These are phyloP conservation scores for Dendrolimus punctatus DNA, from an alignment of 1,140 invertebrate species.

Conservation along the genomic window DNA sequence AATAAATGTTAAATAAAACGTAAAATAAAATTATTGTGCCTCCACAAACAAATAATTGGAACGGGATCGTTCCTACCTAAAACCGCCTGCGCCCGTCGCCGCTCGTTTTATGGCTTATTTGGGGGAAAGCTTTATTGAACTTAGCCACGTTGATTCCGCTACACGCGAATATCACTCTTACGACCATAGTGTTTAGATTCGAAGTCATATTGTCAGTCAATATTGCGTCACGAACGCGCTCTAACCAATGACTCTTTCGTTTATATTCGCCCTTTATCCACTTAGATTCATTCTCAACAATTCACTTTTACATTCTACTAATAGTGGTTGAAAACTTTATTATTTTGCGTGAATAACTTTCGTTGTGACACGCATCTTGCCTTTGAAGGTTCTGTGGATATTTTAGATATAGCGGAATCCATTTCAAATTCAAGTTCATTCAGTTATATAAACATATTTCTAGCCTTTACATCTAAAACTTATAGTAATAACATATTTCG, in stretches of 20 bases:
- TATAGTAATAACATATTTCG: too few relatives aligned
- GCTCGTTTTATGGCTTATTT: constrained; percentile 69
- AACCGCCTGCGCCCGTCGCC: constrained; percentile 47
- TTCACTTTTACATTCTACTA: constrained; percentile 68
- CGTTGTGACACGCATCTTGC: not conserved
- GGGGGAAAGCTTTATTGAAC: constrained; percentile 69
- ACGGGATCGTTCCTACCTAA: constrained; percentile 39
- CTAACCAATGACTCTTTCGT: constrained; percentile 66
- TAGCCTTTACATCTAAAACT: too few relatives aligned
- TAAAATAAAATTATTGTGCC: constrained; percentile 69
- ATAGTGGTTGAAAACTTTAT: constrained; percentile 46
- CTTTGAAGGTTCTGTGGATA: too few relatives aligned
- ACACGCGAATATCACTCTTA: constrained; percentile 37
- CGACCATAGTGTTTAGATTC: constrained; percentile 11
- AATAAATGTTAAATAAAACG: constrained; percentile 72
- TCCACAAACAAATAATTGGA: constrained; percentile 71
- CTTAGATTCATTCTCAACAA: constrained; percentile 68
- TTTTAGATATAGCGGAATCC: too few relatives aligned
- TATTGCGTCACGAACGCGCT: constrained; percentile 43
- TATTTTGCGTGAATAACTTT: constrained; percentile 63
- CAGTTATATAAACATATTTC: too few relatives aligned
- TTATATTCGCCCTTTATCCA: constrained; percentile 67
- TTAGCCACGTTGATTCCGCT: constrained; percentile 46
- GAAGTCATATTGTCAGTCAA: constrained; percentile 11
- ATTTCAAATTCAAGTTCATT: too few relatives aligned